These are phyloP conservation scores for Oreochromis tanganicae DNA, from an alignment of 2,113 vertebrate genomes.

Conservation along the genomic window DNA sequence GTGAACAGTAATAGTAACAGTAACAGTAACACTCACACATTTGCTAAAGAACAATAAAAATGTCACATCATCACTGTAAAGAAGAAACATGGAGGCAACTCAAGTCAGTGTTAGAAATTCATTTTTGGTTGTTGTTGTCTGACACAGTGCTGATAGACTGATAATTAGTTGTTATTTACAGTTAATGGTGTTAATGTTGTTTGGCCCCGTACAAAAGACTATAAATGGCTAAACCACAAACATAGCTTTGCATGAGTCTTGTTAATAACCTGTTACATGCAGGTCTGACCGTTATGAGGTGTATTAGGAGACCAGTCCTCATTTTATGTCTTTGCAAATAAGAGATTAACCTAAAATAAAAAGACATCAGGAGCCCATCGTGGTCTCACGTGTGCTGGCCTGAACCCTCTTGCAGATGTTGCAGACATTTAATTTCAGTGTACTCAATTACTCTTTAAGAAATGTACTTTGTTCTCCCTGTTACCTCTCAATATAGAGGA, in stretches of 20 bases:
- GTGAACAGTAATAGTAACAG: neutral
- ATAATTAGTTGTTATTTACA: neutral
- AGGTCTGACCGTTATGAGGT: neutral
- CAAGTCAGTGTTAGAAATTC: neutral
- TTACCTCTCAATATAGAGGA: neutral
- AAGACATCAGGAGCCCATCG: neutral
- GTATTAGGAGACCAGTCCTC: neutral
- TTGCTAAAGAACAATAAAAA: neutral
- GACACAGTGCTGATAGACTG: neutral
- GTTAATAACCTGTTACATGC: neutral
- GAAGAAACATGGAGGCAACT: neutral
- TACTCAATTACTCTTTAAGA: neutral
- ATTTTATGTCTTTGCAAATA: neutral
- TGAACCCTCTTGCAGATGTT: neutral
- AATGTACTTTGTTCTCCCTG: neutral
- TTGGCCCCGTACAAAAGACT: neutral
- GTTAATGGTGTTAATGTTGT: neutral
- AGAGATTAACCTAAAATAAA: neutral
- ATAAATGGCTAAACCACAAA: neutral
- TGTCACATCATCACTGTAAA: neutral
- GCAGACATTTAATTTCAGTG: neutral
- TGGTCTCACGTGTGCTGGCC: neutral
- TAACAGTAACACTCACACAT: neutral
- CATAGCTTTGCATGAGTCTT: neutral
- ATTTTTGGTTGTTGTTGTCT: neutral